Conservation (phyloP, 2,113 vertebrate species). For the Lepus europaeus region DNA sequence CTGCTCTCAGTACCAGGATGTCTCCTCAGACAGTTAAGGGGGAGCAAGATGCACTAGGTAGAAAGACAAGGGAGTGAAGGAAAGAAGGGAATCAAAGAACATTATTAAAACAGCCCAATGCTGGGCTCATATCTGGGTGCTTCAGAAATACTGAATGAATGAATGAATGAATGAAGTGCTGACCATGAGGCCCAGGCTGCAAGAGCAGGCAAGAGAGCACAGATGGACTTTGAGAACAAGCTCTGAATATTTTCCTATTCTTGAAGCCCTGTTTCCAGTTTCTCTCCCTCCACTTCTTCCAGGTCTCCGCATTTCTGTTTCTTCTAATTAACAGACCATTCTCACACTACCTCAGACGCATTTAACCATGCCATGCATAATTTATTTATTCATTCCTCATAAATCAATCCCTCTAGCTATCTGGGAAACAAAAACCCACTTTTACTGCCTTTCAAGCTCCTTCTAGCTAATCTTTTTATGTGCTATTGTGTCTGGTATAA, state of each 20-base stretch:
- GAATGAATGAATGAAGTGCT: neutral
- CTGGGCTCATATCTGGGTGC: neutral
- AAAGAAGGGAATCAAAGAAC: neutral
- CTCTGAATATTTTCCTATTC: conserved; percentile 35
- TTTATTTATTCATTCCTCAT: conserved; percentile 76
- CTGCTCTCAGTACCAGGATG: conserved; percentile 18
- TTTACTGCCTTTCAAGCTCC: conserved; percentile 63
- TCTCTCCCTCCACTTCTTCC: neutral
- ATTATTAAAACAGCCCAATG: neutral
- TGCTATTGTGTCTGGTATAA: conserved; percentile 46
- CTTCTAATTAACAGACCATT: conserved; percentile 69
- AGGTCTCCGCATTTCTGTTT: conserved; percentile 62
- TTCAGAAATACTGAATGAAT: conserved; percentile 25
- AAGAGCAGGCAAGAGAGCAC: conserved; percentile 54
- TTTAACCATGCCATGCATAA: conserved; percentile 66
- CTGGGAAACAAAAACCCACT: conserved; percentile 73
- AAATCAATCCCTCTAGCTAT: conserved; percentile 68
- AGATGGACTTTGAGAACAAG: neutral
- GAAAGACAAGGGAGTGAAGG: conserved; percentile 38
- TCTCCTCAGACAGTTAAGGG: conserved; percentile 8
- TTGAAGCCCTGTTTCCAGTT: conserved; percentile 45
- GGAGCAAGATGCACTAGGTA: neutral
- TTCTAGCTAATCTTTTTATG: conserved; percentile 62
- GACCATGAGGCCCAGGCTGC: conserved; percentile 3
- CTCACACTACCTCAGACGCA: conserved; percentile 63